phyloP scores from a whole-genome alignment of 2,113 vertebrate genomes.

The Eulacestoma nigropectus region DNA sequence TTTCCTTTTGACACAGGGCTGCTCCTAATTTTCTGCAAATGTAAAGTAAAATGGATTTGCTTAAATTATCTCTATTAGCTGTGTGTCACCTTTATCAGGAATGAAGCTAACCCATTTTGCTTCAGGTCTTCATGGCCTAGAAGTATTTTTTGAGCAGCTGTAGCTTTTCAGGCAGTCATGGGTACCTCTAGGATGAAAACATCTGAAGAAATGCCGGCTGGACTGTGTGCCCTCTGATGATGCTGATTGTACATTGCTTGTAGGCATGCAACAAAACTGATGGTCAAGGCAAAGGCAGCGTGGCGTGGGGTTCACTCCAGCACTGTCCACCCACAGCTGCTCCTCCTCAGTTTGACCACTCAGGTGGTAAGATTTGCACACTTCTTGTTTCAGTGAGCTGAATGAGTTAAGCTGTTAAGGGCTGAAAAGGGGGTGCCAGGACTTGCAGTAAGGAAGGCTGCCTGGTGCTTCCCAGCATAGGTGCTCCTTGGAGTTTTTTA shows the following conservation, averaged over 20 bases:
- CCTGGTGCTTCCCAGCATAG: neutral
- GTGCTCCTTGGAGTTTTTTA: neutral
- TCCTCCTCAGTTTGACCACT: neutral
- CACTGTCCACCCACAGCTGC: neutral
- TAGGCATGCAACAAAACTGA: neutral
- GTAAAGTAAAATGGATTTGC: neutral
- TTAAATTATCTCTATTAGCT: neutral
- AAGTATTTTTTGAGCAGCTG: neutral
- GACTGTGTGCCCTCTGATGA: accelerated
- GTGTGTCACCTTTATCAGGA: neutral
- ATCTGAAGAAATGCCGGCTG: accelerated
- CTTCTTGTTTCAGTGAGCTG: neutral
- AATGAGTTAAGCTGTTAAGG: neutral
- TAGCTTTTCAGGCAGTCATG: neutral
- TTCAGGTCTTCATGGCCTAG: neutral
- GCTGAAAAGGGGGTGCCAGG: neutral
- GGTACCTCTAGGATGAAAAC: neutral
- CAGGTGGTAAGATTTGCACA: neutral
- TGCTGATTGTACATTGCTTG: neutral
- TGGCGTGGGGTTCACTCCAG: accelerated
- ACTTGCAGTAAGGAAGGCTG: neutral
- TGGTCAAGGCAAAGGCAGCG: neutral
- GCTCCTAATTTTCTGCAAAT: neutral
- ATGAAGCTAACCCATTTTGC: neutral
- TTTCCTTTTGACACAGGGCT: neutral